Conservation (phyloP, 2,113 vertebrate genomes). For the Cyprinodon brontotheroides region DNA sequence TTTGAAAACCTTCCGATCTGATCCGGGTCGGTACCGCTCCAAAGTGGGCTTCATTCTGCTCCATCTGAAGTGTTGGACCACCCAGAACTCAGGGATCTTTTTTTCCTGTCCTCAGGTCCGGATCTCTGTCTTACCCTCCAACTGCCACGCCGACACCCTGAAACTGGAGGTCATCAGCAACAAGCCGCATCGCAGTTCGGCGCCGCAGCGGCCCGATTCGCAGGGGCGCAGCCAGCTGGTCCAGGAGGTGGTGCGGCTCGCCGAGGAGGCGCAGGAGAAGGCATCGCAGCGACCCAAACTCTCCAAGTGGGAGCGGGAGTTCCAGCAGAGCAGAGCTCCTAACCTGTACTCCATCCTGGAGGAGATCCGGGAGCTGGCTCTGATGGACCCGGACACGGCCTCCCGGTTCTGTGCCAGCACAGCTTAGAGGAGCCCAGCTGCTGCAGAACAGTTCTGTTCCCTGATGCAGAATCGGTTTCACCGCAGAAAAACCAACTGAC, state of each 20-base stretch:
- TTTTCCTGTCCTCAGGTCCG: constrained; percentile 80
- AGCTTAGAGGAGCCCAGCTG: not conserved
- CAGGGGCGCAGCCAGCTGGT: constrained; percentile 80
- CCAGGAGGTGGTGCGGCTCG: constrained; percentile 85
- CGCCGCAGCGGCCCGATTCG: not conserved
- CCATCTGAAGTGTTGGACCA: no score
- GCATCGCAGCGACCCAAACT: constrained; percentile 49
- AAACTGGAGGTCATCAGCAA: constrained; percentile 85
- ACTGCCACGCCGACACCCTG: constrained; percentile 84
- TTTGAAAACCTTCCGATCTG: no score
- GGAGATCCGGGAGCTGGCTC: constrained; percentile 89
- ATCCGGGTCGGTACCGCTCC: no score
- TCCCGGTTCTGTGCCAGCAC: constrained; percentile 4
- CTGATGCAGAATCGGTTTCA: no score
- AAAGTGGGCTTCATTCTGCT: no score
- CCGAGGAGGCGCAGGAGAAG: constrained; percentile 80
- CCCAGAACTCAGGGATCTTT: not conserved
- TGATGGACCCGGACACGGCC: constrained; percentile 58
- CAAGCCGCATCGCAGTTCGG: constrained; percentile 47
- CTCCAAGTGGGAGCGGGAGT: constrained; percentile 82
- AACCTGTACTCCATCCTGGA: constrained; percentile 91
- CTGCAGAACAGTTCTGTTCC: no score
- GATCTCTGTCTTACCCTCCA: constrained; percentile 81
- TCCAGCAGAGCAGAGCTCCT: constrained; percentile 83
- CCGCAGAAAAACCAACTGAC: not conserved